Evolutionary conservation across 2,797 vertebrate genomes (phyloP).

Genomic region (Picus viridis): DNA sequence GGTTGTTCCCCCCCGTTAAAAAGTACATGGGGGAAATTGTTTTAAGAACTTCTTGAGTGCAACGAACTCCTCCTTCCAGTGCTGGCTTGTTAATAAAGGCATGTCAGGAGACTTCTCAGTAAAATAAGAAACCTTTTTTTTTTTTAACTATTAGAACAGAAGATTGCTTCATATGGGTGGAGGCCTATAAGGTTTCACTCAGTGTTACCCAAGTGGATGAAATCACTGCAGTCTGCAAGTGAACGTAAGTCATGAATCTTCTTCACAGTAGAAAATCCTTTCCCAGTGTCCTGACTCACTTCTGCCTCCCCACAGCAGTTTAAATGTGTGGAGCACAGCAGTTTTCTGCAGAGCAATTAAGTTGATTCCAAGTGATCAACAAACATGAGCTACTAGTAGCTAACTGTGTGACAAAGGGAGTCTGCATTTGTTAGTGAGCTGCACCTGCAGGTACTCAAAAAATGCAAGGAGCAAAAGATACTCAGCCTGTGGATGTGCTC

Average conservation of each 20-base stretch:
- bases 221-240: background rate
- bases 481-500: background rate
- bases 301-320: background rate
- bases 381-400: background rate
- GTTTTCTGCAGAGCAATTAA: background rate
- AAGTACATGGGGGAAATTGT: background rate
- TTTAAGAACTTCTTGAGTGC: background rate
- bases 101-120: background rate
- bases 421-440: background rate
- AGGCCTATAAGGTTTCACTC: background rate
- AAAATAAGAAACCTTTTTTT: background rate
- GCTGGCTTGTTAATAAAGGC: background rate
- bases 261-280: background rate
- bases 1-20: background rate
- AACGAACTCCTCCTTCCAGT: background rate
- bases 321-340: background rate
- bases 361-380: background rate
- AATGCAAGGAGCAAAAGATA: background rate
- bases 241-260: background rate
- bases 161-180: slow-evolving; percentile 42
- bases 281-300: slow-evolving; percentile 7
- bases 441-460: background rate
- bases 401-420: background rate
- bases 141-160: background rate
- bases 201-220: slow-evolving; percentile 2